These are phyloP conservation scores for Anaspis maculata DNA, from an alignment of 2,888 invertebrate genomes.

Conservation along the genomic window DNA sequence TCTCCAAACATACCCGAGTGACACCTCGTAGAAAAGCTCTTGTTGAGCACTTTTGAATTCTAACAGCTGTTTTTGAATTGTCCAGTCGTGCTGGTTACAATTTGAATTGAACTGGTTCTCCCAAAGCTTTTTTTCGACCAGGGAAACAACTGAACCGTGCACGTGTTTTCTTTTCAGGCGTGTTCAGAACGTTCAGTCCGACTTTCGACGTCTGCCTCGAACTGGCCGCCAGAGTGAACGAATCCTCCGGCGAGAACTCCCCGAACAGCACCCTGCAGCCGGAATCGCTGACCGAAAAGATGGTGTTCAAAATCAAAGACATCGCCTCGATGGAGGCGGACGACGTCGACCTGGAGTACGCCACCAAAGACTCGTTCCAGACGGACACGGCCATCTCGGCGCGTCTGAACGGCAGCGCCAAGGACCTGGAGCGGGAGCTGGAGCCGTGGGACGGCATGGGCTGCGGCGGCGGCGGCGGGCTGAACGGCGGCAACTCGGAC, in stretches of 20 bases:
- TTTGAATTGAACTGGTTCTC: no score
- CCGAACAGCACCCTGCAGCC: slow-evolving; percentile 47
- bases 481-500: no score
- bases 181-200: slow-evolving; percentile 82
- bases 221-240: slow-evolving; percentile 74
- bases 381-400: slow-evolving; percentile 80
- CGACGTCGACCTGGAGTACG: slow-evolving; percentile 84
- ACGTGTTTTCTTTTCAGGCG: slow-evolving; percentile 39
- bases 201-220: slow-evolving; percentile 82
- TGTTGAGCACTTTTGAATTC: no score
- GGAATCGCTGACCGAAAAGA: slow-evolving; percentile 65
- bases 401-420: slow-evolving; percentile 48
- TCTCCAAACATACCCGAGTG: no score
- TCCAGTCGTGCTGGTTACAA: no score
- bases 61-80: no score
- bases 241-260: slow-evolving; percentile 50
- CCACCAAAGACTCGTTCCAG: slow-evolving; percentile 79
- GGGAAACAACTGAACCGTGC: neutral
- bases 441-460: slow-evolving; percentile 81
- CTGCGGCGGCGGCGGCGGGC: slow-evolving; percentile 49
- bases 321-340: slow-evolving; percentile 74
- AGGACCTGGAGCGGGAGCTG: slow-evolving; percentile 66
- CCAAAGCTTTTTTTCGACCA: neutral
- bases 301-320: slow-evolving; percentile 78
- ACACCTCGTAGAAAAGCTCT: no score